Evolutionary conservation across 2,797 vertebrate genomes (phyloP), one percentile per base, ranked within the genome.

Genomic region (Enteromius trimaculatus): DNA sequence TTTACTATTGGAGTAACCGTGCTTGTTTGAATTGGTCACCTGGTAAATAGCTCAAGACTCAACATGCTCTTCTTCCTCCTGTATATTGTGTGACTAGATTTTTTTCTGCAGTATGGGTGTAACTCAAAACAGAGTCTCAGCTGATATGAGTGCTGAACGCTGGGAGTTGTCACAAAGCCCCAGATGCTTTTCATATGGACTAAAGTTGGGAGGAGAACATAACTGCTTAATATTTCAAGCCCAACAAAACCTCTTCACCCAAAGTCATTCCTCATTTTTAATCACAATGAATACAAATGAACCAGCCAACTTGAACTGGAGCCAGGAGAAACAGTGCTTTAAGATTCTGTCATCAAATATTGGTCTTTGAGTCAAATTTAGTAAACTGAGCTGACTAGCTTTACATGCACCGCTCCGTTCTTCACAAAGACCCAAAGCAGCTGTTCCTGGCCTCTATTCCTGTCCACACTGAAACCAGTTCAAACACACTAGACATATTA

Each of bases 251-350:
- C 86, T 89, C 86, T 78, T 86, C 87, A 90, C 86, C 81, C 86
- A 80, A 75, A 68, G 81, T 82, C 72, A 76, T 81, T 80, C 71
- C 62, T 86, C 84, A 75, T 66, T 23, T 55, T 80, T 85, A 88
- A 86, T 90, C 86, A 90, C 84, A 87, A 77, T 80, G 88, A 70
- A 34, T 81, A 87, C 86, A 93, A 88, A 91, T 92, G 86, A 91
- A 82, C 84, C 79, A 83, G 69, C 39, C 66, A 71, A 31, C 13
- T 80, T 93, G 92, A 93, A 90, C 80, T 16, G 3, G n/a, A 77
- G 92, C 93, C 93, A 95, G 80, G 14, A 82, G 91, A 91, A 92
- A 91, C 91, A 93, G 87, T 79, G 86, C 80, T 77, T 90, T 87
- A 88, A 91, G 92, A 90, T 89, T 91, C 88, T 81, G 34, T 89